Evolutionary conservation across 2,113 vertebrate species (phyloP).

Genomic region (Epinephelus lanceolatus): DNA sequence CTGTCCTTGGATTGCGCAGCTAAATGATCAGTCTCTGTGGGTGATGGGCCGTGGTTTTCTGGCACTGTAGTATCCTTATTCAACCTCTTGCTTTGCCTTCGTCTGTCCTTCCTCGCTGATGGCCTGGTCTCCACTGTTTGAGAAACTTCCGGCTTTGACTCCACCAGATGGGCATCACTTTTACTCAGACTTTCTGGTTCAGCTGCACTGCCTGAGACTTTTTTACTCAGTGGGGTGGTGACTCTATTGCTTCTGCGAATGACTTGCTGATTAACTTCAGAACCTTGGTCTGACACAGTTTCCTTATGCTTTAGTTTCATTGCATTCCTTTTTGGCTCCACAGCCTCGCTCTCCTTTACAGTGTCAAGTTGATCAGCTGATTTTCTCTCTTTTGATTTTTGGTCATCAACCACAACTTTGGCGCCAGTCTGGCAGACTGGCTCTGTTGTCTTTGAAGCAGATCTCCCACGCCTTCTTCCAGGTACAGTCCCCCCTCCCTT

Average conservation of each 20-base stretch:
- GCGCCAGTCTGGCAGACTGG: slow-evolving; percentile 55
- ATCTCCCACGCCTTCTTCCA: slow-evolving; percentile 81
- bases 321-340: slow-evolving; percentile 69
- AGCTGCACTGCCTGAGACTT: slow-evolving; percentile 26
- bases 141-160: slow-evolving; percentile 70
- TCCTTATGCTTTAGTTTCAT: slow-evolving; percentile 72
- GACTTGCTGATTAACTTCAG: slow-evolving; percentile 68
- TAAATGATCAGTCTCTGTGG: slow-evolving; percentile 53
- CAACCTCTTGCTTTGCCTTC: slow-evolving; percentile 78
- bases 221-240: slow-evolving; percentile 56
- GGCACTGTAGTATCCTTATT: slow-evolving; percentile 69
- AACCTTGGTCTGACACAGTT: slow-evolving; percentile 37
- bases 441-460: slow-evolving; percentile 74
- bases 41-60: slow-evolving; percentile 53
- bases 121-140: slow-evolving; percentile 60
- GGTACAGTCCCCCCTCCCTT: slow-evolving; percentile 60
- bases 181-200: slow-evolving; percentile 63
- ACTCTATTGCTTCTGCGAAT: slow-evolving; percentile 77
- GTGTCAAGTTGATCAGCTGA: slow-evolving; percentile 48
- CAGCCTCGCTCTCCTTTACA: slow-evolving; percentile 48
- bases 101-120: slow-evolving; percentile 57
- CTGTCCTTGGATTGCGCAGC: slow-evolving; percentile 52
- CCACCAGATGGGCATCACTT: slow-evolving; percentile 52
- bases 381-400: slow-evolving; percentile 71
- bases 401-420: slow-evolving; percentile 75